Conservation (phyloP, 2,888 invertebrate species). For the Parelbella ahira region DNA sequence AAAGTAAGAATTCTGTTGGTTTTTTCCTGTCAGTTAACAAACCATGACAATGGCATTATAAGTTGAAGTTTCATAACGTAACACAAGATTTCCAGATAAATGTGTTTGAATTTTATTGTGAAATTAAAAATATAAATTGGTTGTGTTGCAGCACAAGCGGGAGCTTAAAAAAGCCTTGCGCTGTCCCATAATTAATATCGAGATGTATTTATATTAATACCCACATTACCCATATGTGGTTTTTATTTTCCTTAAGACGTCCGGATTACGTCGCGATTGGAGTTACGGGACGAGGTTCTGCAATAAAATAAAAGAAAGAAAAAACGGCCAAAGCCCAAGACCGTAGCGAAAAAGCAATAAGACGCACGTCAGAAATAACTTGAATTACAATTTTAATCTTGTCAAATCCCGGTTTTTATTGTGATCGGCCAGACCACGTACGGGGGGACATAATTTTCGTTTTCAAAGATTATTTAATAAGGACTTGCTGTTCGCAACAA, state of each 20-base stretch:
- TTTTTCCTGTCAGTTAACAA: constrained; percentile 35
- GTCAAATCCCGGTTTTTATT: constrained; percentile 78
- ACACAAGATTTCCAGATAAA: constrained; percentile 12
- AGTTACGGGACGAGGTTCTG: constrained; percentile 37
- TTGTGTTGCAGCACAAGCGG: background rate
- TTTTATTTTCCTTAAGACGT: constrained; percentile 29
- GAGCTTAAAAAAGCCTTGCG: constrained; percentile 9
- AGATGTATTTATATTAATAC: constrained; percentile 29
- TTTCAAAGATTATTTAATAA: constrained; percentile 76
- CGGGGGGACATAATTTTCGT: constrained; percentile 67
- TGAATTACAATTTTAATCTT: constrained; percentile 80
- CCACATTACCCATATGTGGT: constrained; percentile 20
- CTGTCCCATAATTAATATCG: constrained; percentile 28
- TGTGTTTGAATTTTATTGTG: constrained; percentile 18
- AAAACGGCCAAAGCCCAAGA: constrained; percentile 35
- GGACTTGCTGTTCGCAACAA: constrained; percentile 63
- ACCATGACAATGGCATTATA: constrained; percentile 13
- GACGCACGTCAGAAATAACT: constrained; percentile 73
- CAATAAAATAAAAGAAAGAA: constrained; percentile 47
- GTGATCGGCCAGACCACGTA: constrained; percentile 53
- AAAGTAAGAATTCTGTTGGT: constrained; percentile 24
- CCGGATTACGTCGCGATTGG: constrained; percentile 46
- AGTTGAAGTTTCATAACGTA: constrained; percentile 4
- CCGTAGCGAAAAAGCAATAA: constrained; percentile 75
- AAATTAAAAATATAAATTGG: constrained; percentile 21